These are phyloP conservation scores for Anarsia innoxiella DNA, from an alignment of 2,888 invertebrate genomes.

Conservation along the genomic window DNA sequence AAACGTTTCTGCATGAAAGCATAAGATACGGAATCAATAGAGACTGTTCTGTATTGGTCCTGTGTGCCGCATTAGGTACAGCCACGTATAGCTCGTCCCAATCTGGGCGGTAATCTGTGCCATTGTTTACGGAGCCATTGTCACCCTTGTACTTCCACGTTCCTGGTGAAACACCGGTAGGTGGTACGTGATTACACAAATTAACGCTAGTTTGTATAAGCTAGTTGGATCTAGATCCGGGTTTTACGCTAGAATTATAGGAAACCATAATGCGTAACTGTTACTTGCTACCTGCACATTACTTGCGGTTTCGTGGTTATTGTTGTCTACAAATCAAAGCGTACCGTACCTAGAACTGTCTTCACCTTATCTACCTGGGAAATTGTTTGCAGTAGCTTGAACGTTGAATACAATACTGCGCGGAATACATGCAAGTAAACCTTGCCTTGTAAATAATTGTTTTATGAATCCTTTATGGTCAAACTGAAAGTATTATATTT, in stretches of 20 bases:
- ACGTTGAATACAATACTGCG: too few relatives aligned
- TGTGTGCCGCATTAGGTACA: slow-evolving; percentile 26
- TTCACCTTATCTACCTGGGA: too few relatives aligned
- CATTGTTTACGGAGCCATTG: slow-evolving; percentile 46
- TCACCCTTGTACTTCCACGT: slow-evolving; percentile 30
- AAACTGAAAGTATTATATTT: too few relatives aligned
- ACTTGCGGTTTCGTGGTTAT: background rate
- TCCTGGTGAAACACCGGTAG: slow-evolving; percentile 21
- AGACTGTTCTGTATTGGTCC: slow-evolving; percentile 12
- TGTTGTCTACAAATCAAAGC: too few relatives aligned
- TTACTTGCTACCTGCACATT: background rate
- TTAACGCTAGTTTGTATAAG: slow-evolving; percentile 8
- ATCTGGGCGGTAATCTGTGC: slow-evolving; percentile 35
- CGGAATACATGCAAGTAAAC: too few relatives aligned
- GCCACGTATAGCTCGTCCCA: slow-evolving; percentile 25
- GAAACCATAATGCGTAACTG: slow-evolving; percentile 6
- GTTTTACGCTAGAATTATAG: slow-evolving; percentile 5
- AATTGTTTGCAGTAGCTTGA: too few relatives aligned
- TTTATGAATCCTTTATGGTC: too few relatives aligned
- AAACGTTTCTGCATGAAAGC: too few relatives aligned
- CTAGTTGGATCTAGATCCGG: slow-evolving; percentile 6
- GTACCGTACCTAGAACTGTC: too few relatives aligned
- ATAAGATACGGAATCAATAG: too few relatives aligned
- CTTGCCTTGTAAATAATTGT: too few relatives aligned
- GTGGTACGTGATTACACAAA: slow-evolving; percentile 8